A percentile compares a stretch with the other conserved stretches of the same genome.
Conservation (phyloP, 2,797 vertebrate genomes). For the Hippoglossus hippoglossus region DNA sequence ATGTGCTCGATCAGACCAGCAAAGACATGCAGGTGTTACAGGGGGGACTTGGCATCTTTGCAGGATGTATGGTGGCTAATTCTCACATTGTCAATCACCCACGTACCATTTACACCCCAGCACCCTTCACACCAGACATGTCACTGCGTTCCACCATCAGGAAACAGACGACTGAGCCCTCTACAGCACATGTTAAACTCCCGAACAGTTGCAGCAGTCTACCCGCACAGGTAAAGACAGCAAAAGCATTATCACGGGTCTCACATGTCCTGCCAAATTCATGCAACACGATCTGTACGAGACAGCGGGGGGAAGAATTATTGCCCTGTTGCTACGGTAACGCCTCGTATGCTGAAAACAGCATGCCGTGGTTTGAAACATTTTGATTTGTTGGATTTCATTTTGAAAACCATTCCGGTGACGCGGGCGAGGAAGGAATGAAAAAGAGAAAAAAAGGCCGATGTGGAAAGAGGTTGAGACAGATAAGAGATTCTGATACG, state of each 20-base stretch:
- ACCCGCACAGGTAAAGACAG: conserved; percentile 36
- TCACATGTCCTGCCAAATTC: conserved; percentile 70
- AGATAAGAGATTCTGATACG: conserved; percentile 35
- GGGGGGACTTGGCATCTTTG: conserved; percentile 19
- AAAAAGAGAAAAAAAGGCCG: neutral
- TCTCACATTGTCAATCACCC: conserved; percentile 44
- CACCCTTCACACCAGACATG: conserved; percentile 1
- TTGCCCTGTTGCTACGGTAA: conserved; percentile 80
- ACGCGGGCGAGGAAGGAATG: conserved; percentile 8
- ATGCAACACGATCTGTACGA: conserved; percentile 64
- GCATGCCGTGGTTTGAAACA: conserved; percentile 57
- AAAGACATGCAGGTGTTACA: conserved; percentile 9
- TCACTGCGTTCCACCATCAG: conserved; percentile 1
- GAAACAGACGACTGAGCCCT: conserved; percentile 20
- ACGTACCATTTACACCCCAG: conserved; percentile 27
- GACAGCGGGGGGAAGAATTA: conserved; percentile 73
- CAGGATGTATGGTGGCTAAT: conserved; percentile 11
- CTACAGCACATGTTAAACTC: conserved; percentile 6
- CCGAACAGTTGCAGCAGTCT: conserved; percentile 27
- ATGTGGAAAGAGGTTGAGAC: conserved; percentile 16
- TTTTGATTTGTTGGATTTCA: conserved; percentile 74
- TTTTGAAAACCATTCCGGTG: conserved; percentile 57
- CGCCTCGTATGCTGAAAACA: conserved; percentile 68
- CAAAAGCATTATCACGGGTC: conserved; percentile 45
- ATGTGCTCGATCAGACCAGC: neutral